Evolutionary conservation across 2,888 invertebrate species (phyloP).

Genomic region (Microplitis deprimator): DNA sequence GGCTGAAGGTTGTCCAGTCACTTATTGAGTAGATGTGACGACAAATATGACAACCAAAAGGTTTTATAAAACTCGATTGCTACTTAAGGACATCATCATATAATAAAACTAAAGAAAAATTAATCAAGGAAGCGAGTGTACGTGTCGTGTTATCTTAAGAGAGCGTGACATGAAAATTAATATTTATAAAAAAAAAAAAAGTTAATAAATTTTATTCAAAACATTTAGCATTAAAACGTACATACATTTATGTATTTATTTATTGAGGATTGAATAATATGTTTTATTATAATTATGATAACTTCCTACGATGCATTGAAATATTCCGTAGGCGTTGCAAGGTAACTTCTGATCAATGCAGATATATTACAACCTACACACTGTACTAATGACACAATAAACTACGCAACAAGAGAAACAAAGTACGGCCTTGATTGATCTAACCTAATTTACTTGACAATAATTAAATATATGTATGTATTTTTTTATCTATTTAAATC

Average conservation of each 20-base stretch:
- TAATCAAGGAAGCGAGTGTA: slow-evolving; percentile 25
- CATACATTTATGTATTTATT: too few species aligned
- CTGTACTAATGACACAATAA: slow-evolving; percentile 17
- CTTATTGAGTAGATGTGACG: not conserved
- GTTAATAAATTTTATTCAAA: too few species aligned
- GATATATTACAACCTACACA: slow-evolving; percentile 21
- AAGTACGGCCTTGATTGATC: slow-evolving; percentile 42
- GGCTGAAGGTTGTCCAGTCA: slow-evolving; percentile 34
- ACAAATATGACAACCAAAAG: not conserved
- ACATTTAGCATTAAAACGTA: too few species aligned
- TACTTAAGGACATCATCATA: slow-evolving; percentile 11
- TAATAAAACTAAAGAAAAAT: not conserved
- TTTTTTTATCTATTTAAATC: not conserved
- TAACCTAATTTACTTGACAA: slow-evolving; percentile 42
- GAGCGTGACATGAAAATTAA: slow-evolving; percentile 36
- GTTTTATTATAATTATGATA: not conserved
- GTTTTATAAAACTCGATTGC: not conserved
- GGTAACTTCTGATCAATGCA: slow-evolving; percentile 29
- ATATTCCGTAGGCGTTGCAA: slow-evolving; percentile 25
- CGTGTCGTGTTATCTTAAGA: slow-evolving; percentile 7
- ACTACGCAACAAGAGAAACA: slow-evolving; percentile 25
- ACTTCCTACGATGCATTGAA: slow-evolving; percentile 11
- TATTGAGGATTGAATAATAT: not conserved
- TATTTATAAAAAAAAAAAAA: not conserved
- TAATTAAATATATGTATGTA: slow-evolving; percentile 3